A percentile compares a stretch with the other conserved stretches of the same genome.
Conservation (phyloP, 2,888 invertebrate species). For the Drosophila yooni region DNA sequence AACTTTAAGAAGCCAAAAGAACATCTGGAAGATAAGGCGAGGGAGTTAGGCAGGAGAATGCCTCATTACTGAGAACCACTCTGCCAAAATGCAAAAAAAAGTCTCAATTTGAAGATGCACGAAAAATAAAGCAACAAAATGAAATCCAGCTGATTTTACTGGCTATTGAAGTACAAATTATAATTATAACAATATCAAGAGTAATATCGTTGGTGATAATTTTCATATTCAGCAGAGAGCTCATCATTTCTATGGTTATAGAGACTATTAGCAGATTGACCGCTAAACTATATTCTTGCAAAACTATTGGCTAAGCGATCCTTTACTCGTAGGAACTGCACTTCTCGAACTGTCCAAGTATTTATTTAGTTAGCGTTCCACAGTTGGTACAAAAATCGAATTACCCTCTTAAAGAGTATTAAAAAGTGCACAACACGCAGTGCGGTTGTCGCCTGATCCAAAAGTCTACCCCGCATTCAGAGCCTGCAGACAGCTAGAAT, state of each 20-base stretch:
- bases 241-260: background rate
- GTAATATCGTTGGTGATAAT: background rate
- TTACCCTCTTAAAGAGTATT: constrained; percentile 2
- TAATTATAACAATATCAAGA: too few relatives aligned
- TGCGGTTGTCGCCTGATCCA: constrained; percentile 42
- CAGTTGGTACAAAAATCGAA: background rate
- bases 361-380: background rate
- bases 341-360: background rate
- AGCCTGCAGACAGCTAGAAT: constrained; percentile 34
- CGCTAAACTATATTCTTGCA: background rate
- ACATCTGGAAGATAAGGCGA: too few relatives aligned
- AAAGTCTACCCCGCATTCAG: constrained; percentile 32
- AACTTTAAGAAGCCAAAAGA: too few relatives aligned
- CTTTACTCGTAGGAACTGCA: background rate
- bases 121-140: background rate
- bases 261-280: background rate
- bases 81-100: background rate
- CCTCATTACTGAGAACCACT: too few relatives aligned
- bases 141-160: background rate
- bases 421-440: constrained; percentile 60
- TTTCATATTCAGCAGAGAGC: background rate
- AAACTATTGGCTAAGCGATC: background rate
- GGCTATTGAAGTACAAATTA: background rate
- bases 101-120: background rate
- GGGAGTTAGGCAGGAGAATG: too few relatives aligned